Base-by-base conservation (phyloP, 2,113 vertebrate genomes). In the Miniopterus natalensis region DNA sequence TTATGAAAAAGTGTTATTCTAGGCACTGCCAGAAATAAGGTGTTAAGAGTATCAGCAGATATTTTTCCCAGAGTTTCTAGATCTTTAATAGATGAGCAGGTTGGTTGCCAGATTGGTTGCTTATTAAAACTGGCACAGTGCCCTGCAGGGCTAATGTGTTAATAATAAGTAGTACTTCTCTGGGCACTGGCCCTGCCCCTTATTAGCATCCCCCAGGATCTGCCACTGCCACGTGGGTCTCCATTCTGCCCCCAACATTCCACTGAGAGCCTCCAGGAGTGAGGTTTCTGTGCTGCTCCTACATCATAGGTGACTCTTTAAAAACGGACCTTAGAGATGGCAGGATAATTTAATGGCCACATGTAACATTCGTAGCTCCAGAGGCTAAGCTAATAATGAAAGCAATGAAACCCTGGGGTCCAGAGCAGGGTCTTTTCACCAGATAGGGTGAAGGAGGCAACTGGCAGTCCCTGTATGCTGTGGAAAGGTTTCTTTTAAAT, bases 241-340 rank as follows among this genome's bases (percentile, higher is more conserved):
- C 98, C 96, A 71, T 97, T 98, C 97, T 98, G 98, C 96, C 97
- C 97, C 95, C 40, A 86, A 84, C 80, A 95, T 96, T 98, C 36
- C 0, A 87, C 94, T 57, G 81, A 95, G 94, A 97, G 97, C 95
- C 96, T 97, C 93, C 83, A 97, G 97, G 97, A 97, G 97, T 96
- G 96, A 96, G 86, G 85, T 95, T 97, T 98, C 96, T 92, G 96
- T 95, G 97, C 95, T 96, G 83, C 95, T 97, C 97, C 95, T 96
- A 98, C 96, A 96, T 98, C 97, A 98, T 88, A 97, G 94, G 97
- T 94, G 81, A 97, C 97, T 98, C 97, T 98, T 98, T 98, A 98
- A 98, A 98, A 98, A 98, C 97, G 98, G 96, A 98, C 98, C 97
- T 98, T 96, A 97, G 97, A 96, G 96, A 88, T 93, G 96, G 95